Evolutionary conservation across 2,888 invertebrate species (phyloP).

Genomic region (Metopia argyrocephala): DNA sequence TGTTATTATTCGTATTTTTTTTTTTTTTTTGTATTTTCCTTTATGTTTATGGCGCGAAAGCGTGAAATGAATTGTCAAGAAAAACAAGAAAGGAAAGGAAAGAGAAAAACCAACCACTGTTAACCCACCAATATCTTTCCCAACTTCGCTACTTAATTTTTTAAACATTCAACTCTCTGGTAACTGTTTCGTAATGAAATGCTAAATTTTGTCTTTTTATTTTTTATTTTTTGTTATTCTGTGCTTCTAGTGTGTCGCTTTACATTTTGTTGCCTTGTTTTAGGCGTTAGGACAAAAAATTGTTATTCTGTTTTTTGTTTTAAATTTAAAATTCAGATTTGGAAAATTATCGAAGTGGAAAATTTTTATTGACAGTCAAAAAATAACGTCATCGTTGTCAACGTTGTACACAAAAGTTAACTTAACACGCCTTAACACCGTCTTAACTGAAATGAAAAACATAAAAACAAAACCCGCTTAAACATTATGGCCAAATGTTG

Average conservation of each 20-base stretch:
- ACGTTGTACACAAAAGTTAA: no score
- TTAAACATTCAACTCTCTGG: neutral
- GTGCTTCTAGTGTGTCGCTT: neutral
- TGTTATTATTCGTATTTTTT: neutral
- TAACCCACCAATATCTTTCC: neutral
- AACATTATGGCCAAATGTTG: constrained; percentile 53
- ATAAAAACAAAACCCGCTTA: neutral
- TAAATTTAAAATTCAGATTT: constrained; percentile 63
- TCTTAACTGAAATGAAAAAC: neutral
- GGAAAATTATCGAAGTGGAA: constrained; percentile 62
- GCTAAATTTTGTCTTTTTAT: neutral
- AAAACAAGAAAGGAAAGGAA: constrained; percentile 13
- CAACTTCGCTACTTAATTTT: no score
- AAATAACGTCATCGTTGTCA: constrained; percentile 57
- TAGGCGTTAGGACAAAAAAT: no score
- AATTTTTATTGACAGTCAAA: constrained; percentile 64
- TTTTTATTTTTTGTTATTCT: neutral
- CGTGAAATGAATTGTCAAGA: constrained; percentile 62
- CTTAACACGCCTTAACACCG: constrained; percentile 63
- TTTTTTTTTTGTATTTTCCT: neutral
- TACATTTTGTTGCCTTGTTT: neutral
- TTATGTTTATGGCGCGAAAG: constrained; percentile 59
- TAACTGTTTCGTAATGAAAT: constrained; percentile 43
- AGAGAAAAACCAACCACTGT: neutral
- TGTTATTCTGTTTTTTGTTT: neutral